Evolutionary conservation across 2,797 vertebrate genomes (phyloP).

Genomic region (Lutjanus campechanus): DNA sequence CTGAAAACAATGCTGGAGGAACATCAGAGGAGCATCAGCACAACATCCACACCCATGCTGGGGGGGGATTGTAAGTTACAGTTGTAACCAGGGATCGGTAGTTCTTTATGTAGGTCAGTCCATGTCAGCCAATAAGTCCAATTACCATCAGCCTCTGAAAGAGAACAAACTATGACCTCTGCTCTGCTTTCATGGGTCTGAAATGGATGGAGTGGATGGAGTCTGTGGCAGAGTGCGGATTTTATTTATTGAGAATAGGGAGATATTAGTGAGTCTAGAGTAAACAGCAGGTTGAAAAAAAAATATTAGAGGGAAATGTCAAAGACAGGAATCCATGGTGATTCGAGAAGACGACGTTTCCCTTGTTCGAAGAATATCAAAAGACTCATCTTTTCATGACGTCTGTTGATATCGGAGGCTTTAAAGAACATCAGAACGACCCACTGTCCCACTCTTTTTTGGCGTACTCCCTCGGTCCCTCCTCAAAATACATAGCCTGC

Average conservation of each 20-base stretch:
- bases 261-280: slow-evolving; percentile 11
- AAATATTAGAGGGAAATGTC: slow-evolving; percentile 6
- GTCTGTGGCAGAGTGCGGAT: slow-evolving; percentile 5
- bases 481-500: slow-evolving; percentile 54
- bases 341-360: slow-evolving; percentile 34
- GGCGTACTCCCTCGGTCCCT: slow-evolving; percentile 41
- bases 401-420: slow-evolving; percentile 39
- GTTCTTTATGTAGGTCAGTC: slow-evolving; percentile 82
- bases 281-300: slow-evolving; percentile 25
- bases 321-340: not conserved
- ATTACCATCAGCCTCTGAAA: slow-evolving; percentile 80
- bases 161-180: slow-evolving; percentile 72
- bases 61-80: slow-evolving; percentile 49
- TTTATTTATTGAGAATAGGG: slow-evolving; percentile 28
- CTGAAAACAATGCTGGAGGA: slow-evolving; percentile 71
- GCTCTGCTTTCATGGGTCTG: slow-evolving; percentile 53
- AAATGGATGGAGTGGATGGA: slow-evolving; percentile 54
- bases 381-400: slow-evolving; percentile 25
- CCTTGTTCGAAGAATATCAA: slow-evolving; percentile 19
- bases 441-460: slow-evolving; percentile 51
- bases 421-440: slow-evolving; percentile 47
- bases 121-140: slow-evolving; percentile 84
- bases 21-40: slow-evolving; percentile 72
- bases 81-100: slow-evolving; percentile 58
- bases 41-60: slow-evolving; percentile 63